Base-by-base conservation (phyloP, 2,888 invertebrate genomes). In the Dasysyrphus tricinctus region DNA sequence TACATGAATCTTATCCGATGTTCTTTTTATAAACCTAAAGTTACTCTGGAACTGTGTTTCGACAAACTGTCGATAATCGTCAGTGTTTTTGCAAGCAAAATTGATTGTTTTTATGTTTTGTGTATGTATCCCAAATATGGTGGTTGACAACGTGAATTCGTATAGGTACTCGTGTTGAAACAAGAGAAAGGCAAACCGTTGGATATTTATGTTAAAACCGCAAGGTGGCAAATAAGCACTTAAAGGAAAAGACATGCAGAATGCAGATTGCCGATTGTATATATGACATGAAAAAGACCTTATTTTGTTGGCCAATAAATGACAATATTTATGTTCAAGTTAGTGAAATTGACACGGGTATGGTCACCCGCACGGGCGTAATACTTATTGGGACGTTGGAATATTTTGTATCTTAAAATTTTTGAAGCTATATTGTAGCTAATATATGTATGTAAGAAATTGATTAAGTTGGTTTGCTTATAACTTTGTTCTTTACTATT, bases 121-220 rank as follows among this genome's bases (percentile, higher is more conserved):
- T 44, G n/a, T 7, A 44, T 44, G n/a, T 7, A 44, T 37, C 8
- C 16, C 19, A n/a, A 29, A 63, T 34, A 32, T 59, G 54, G 61
- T 54, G 12, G 32, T 75, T 32, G 59, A 49, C 73, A 73, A 49
- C 47, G 5, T n/a, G 16, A 11, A 16, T 16, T 19, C 29, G 0
- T 39, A 39, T 37, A 5, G 12, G 1, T 24, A 0, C 24, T 24
- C 24, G 3, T 24, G 24, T 14, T 42, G 14, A 12, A 1, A 34
- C 8, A 32, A 75, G 65, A 44, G 56, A 75, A 65, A 75, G 75
- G 65, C n/a, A 34, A 32, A 44, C 63, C 56, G 44, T 56, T 56
- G 65, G 24, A 65, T 65, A 42, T 56, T 34, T 42, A 42, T 39
- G 16, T 73, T 49, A 24, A 32, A 8, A 56, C 8, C n/a, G n/a